These are phyloP conservation scores for Neoniphon sammara DNA, from an alignment of 2,797 vertebrate genomes.

Conservation along the genomic window DNA sequence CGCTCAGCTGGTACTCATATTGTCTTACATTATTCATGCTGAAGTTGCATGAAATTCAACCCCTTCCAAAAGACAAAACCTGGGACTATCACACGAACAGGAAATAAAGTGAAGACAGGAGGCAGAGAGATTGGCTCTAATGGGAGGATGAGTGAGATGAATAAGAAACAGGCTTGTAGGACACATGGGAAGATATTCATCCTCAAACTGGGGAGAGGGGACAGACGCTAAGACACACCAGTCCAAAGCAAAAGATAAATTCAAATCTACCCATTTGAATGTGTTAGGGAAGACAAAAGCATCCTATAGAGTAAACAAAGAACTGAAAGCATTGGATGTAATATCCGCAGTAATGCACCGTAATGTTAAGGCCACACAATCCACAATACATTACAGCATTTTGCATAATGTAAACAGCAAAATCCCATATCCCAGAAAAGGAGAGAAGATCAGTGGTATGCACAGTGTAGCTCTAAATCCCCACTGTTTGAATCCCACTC, in stretches of 20 bases:
- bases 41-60: constrained; percentile 71
- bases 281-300: constrained; percentile 6
- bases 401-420: constrained; percentile 35
- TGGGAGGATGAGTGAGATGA: constrained; percentile 65
- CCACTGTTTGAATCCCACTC: constrained; percentile 82
- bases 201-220: constrained; percentile 19
- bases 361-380: constrained; percentile 4
- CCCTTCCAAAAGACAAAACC: constrained; percentile 61
- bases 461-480: constrained; percentile 71
- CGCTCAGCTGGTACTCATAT: constrained; percentile 59
- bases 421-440: constrained; percentile 56
- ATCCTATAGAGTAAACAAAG: neutral
- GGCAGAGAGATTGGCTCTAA: constrained; percentile 66
- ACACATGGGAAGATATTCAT: constrained; percentile 41
- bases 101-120: constrained; percentile 66
- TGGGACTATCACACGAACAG: constrained; percentile 45
- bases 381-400: constrained; percentile 29
- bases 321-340: too few species aligned
- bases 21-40: constrained; percentile 77
- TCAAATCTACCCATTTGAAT: constrained; percentile 1
- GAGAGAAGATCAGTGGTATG: constrained; percentile 60
- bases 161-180: constrained; percentile 57
- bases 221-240: constrained; percentile 16
- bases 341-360: neutral
- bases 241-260: neutral